Conservation (phyloP, 2,888 invertebrate genomes). For the Drosophila flavopinicola region DNA sequence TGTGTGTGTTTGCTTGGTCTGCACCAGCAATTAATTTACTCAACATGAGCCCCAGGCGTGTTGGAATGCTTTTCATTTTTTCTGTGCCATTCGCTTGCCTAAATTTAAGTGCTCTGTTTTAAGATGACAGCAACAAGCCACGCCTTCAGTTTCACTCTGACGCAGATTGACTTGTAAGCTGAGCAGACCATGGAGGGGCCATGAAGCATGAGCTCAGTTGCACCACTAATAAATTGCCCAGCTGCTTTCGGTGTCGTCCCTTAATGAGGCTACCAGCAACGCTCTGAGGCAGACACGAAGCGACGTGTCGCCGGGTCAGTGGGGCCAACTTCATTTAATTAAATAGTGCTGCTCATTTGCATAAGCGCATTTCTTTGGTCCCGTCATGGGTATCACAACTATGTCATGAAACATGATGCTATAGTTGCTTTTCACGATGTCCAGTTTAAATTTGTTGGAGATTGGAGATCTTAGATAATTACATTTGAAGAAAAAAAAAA, state of each 20-base stretch:
- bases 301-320: constrained; percentile 16
- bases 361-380: constrained; percentile 17
- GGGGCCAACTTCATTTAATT: constrained; percentile 60
- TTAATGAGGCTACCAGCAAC: constrained; percentile 44
- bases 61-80: constrained; percentile 17
- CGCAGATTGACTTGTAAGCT: constrained; percentile 51
- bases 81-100: constrained; percentile 12
- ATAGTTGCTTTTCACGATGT: too few species aligned
- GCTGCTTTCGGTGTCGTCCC: constrained; percentile 30
- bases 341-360: constrained; percentile 60
- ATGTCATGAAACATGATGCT: not conserved
- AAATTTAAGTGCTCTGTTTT: constrained; percentile 57
- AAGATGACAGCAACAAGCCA: constrained; percentile 41
- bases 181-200: not conserved
- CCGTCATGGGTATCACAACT: not conserved
- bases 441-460: too few species aligned
- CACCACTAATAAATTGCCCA: constrained; percentile 39
- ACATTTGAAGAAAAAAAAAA: not conserved
- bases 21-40: constrained; percentile 67
- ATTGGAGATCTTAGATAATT: too few species aligned
- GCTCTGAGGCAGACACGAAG: constrained; percentile 13
- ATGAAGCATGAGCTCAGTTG: constrained; percentile 1
- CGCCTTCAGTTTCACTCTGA: constrained; percentile 13
- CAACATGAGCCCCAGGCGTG: constrained; percentile 30
- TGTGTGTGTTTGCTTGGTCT: constrained; percentile 23